Evolutionary conservation across 2,113 vertebrate genomes (phyloP), one percentile per base, ranked within the genome.

Genomic region (Entelurus aequoreus): DNA sequence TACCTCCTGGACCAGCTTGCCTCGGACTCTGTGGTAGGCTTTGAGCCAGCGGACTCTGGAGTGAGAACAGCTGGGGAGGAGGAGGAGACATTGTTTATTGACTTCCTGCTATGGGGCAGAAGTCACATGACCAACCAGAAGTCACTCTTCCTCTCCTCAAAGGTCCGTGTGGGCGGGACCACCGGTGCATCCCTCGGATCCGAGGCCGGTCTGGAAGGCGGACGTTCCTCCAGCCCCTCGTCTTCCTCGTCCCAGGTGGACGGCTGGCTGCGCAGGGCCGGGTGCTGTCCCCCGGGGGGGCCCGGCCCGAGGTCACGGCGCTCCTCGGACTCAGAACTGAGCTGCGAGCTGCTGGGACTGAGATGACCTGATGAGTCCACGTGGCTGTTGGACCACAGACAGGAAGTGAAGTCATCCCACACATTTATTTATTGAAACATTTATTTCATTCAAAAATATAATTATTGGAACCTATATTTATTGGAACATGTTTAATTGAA

Each of bases 311-410:
- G 84, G 58, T 91, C 90, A 0, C 68, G 85, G 56, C 44, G 87
- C n/a, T 94, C 93, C 35, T 95, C 94, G 0, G 90, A 91, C 51
- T 93, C 93, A 3, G 88, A 87, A 71, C 86, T 95, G 54, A 93
- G 88, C 76, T 94, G 94, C 73, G 95, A 96, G 80, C 94, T 96
- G 52, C 85, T 87, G 68, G 92, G 94, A 81, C 95, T 98, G 68
- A 95, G 89, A 76, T 95, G 95, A 49, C 93, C 93, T 11, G 93
- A 96, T 12, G 95, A 98, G 66, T 93, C 90, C 3, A 92, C 95
- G 72, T 89, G 92, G 79, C 92, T 94, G 78, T 93, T 94, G 80
- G 92, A 90, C 68, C 84, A 88, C 19, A 94, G 93, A 84, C 96
- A 28, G 28, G 28, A 28, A 28, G 28, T 28, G 28, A 28, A 28